Base-by-base conservation (phyloP, 2,888 invertebrate species). In the Hydriomena furcata region DNA sequence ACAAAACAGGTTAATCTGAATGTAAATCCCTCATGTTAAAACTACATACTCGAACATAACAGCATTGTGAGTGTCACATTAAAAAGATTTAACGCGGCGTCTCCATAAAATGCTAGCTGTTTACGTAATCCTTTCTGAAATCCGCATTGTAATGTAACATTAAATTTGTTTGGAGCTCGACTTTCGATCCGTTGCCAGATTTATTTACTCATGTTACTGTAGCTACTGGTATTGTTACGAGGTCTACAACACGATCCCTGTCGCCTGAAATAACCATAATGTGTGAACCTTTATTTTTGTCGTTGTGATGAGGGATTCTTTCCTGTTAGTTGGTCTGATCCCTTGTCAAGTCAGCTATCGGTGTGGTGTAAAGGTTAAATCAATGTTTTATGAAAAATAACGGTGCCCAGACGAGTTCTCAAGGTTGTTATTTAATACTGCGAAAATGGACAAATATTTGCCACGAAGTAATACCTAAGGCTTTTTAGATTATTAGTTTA, bases 51-150 rank as follows among this genome's bases (percentile, higher is more conserved):
- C n/a, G n/a, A n/a, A n/a, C 32, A 47, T 41, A 30, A 41, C 28
- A 41, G 52, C 54, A 50, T 44, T 52, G 54, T 48, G 44, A 51
- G 52, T 60, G 60, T 55, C 55, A 48, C 55, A 60, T 60, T 55
- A 57, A 51, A 52, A 35, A 57, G 57, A 57, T 60, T 60, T 52
- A 57, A 47, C 52, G 43, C 36, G 47, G 20, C 35, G 40, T 53
- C 55, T 60, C 55, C 46, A 55, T 57, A 52, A 57, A 55, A 52
- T 57, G 57, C 45, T 52, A 45, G 36, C 35, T 60, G 57, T 55
- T 60, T 57, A 48, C 52, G 43, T 57, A 55, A 60, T 60, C 45
- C 57, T 55, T 53, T 57, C 54, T 57, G 27, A 34, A 50, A 52
- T 51, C 47, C 44, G 46, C 36, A 47, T 52, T 52, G 52, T 52